phyloP scores from a whole-genome alignment of 2,113 vertebrate genomes.

The Sebastes schlegelii region DNA sequence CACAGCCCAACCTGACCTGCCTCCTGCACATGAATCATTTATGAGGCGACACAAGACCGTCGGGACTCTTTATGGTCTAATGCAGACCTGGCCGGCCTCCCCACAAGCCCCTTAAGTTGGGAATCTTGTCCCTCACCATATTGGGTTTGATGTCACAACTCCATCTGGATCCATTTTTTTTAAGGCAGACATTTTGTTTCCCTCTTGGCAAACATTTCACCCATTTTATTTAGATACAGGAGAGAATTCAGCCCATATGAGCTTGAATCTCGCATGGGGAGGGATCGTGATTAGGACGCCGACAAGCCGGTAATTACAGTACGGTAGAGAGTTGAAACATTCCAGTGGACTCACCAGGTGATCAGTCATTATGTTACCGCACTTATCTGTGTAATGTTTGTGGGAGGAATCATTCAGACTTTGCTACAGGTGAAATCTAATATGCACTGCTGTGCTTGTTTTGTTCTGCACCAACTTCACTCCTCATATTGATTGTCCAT shows the following conservation, averaged over 20 bases:
- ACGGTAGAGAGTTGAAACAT: not conserved
- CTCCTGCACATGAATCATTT: slow-evolving; percentile 57
- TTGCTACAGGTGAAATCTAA: slow-evolving; percentile 18
- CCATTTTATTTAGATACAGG: slow-evolving; percentile 36
- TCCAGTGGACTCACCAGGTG: slow-evolving; percentile 25
- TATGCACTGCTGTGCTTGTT: not conserved
- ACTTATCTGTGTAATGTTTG: slow-evolving; percentile 1
- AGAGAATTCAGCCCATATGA: slow-evolving; percentile 15
- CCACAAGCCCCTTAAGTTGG: slow-evolving; percentile 57
- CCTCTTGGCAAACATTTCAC: slow-evolving; percentile 55
- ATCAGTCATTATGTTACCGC: slow-evolving; percentile 7
- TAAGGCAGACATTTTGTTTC: slow-evolving; percentile 50
- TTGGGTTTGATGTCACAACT: slow-evolving; percentile 65
- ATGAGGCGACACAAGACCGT: slow-evolving; percentile 23
- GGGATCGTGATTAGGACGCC: slow-evolving; percentile 1
- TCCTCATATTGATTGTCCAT: not conserved
- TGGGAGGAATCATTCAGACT: slow-evolving; percentile 25
- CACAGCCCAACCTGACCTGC: slow-evolving; percentile 39
- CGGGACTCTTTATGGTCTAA: slow-evolving; percentile 62
- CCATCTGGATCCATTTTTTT: slow-evolving; percentile 69
- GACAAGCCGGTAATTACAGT: slow-evolving; percentile 10
- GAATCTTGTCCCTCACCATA: slow-evolving; percentile 63
- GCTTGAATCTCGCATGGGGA: not conserved
- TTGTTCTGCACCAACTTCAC: not conserved
- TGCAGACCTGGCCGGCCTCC: slow-evolving; percentile 58